Conservation (phyloP, 2,797 vertebrate genomes). For the Paedocypris micromegethes region DNA sequence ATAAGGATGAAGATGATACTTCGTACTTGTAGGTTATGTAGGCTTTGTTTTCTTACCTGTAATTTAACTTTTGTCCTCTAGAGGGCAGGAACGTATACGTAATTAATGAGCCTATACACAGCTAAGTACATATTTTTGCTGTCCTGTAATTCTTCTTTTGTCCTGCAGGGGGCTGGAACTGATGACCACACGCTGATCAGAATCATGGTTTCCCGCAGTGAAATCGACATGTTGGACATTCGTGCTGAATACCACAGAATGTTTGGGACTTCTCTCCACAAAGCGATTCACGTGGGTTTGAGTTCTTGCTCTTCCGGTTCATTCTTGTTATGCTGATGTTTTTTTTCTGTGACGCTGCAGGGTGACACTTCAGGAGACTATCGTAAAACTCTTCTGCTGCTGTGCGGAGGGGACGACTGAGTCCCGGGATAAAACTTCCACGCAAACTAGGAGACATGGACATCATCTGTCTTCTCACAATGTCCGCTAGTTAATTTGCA, state of each 20-base stretch:
- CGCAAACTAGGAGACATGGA: too few relatives aligned
- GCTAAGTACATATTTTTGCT: too few relatives aligned
- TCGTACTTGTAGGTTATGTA: too few relatives aligned
- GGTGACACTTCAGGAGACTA: constrained; percentile 84
- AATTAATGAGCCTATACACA: too few relatives aligned
- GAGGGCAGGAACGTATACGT: neutral
- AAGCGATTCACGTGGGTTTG: constrained; percentile 78
- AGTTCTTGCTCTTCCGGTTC: too few relatives aligned
- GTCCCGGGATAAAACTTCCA: constrained; percentile 42
- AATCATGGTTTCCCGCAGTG: constrained; percentile 83
- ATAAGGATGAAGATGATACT: too few relatives aligned
- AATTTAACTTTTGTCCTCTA: too few relatives aligned
- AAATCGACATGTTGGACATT: constrained; percentile 86
- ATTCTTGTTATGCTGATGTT: too few relatives aligned
- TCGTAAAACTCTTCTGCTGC: constrained; percentile 78
- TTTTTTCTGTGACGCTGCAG: constrained; percentile 55
- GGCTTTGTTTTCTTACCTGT: too few relatives aligned
- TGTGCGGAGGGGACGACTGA: constrained; percentile 86
- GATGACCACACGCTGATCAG: constrained; percentile 87
- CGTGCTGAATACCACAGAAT: constrained; percentile 75
- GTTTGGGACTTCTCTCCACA: constrained; percentile 81
- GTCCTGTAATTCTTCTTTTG: constrained; percentile 4
- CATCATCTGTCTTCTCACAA: too few relatives aligned
- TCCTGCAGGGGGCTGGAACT: constrained; percentile 77
- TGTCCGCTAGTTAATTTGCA: too few relatives aligned